phyloP scores from a whole-genome alignment of 2,113 vertebrate species.

The Elaphurus davidianus region DNA sequence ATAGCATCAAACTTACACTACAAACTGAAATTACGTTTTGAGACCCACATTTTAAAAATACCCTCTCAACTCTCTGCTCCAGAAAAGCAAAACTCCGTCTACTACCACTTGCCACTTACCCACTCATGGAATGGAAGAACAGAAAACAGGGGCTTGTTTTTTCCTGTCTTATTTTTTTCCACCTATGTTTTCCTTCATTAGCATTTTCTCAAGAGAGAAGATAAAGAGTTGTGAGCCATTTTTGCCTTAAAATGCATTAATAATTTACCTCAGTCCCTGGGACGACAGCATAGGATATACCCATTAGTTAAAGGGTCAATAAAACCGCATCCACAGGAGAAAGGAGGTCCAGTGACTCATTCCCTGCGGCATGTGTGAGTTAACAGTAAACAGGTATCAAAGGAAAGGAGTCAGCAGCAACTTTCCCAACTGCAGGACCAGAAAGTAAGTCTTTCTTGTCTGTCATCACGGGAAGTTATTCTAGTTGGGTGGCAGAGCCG shows the following conservation, averaged over 20 bases:
- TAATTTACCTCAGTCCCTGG: constrained; percentile 55
- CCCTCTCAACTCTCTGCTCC: neutral
- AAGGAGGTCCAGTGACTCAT: constrained; percentile 20
- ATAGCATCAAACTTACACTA: neutral
- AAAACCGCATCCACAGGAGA: neutral
- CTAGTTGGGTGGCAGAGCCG: neutral
- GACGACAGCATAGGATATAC: neutral
- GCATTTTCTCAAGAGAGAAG: constrained; percentile 26
- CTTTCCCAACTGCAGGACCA: neutral
- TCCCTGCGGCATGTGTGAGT: constrained; percentile 20
- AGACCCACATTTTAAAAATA: neutral
- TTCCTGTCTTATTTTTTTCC: neutral
- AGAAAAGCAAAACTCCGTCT: neutral
- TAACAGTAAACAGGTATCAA: neutral
- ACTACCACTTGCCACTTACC: neutral
- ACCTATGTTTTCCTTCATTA: constrained; percentile 19
- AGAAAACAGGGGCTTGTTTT: neutral
- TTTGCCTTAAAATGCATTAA: constrained; percentile 57
- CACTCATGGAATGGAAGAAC: neutral
- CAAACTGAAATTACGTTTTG: neutral
- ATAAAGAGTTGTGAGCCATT: neutral
- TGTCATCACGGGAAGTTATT: neutral
- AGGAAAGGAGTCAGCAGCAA: neutral
- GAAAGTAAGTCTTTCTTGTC: constrained; percentile 1
- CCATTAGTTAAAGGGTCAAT: constrained; percentile 45